A percentile compares a stretch with the other conserved stretches of the same genome.
These are phyloP conservation scores for Rhizoglyphus robini DNA, from an alignment of 1,140 invertebrate species.

Conservation along the genomic window DNA sequence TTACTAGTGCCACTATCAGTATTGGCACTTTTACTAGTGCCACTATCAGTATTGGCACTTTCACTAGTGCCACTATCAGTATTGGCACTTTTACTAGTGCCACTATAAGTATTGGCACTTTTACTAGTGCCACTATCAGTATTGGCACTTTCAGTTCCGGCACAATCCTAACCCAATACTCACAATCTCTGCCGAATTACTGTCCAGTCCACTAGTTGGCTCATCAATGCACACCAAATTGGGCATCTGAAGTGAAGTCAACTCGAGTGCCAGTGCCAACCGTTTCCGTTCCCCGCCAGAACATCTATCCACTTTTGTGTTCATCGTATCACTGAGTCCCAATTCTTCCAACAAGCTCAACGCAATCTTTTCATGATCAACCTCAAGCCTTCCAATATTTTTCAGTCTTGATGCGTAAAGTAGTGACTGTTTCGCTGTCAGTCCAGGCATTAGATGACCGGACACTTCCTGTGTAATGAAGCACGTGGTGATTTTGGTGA, in stretches of 20 bases:
- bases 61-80: too few species aligned
- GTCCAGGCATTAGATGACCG: slow-evolving; percentile 52
- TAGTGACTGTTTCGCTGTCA: slow-evolving; percentile 78
- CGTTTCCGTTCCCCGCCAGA: slow-evolving; percentile 4
- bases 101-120: too few species aligned
- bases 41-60: too few species aligned
- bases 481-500: background rate
- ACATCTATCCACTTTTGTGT: background rate
- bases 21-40: too few species aligned
- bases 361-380: background rate
- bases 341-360: background rate
- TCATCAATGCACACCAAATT: slow-evolving; percentile 29
- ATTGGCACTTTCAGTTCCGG: background rate
- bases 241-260: background rate
- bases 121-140: too few species aligned
- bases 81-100: too few species aligned
- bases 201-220: slow-evolving; percentile 37
- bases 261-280: background rate
- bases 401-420: slow-evolving; percentile 79
- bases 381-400: slow-evolving; percentile 21
- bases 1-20: too few species aligned
- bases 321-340: background rate
- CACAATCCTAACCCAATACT: background rate
- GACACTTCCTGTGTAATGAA: slow-evolving; percentile 61
- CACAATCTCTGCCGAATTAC: background rate